phyloP scores from a whole-genome alignment of 2,888 invertebrate genomes.

The Salpingus planirostris region DNA sequence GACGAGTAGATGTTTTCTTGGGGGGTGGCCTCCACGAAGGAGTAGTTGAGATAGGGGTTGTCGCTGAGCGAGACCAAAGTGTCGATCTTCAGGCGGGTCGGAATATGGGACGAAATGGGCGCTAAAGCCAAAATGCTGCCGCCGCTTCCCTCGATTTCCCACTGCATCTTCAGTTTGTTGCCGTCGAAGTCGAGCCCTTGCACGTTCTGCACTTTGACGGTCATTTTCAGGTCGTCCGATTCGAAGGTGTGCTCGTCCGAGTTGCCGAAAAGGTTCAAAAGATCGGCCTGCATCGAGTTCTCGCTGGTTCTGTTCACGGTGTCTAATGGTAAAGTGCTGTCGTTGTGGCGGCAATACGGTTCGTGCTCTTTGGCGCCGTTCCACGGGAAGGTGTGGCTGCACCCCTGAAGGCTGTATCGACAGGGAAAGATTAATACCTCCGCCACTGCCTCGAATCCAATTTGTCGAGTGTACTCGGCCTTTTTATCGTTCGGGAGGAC shows the following conservation, averaged over 20 bases:
- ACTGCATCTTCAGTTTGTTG: slow-evolving; percentile 2
- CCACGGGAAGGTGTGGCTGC: slow-evolving; percentile 21
- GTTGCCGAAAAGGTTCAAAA: too few relatives aligned
- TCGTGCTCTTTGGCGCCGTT: slow-evolving; percentile 26
- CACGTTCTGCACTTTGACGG: not conserved
- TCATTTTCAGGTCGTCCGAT: not conserved
- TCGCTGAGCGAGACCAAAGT: slow-evolving; percentile 14
- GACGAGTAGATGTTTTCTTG: not conserved
- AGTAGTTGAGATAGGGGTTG: slow-evolving; percentile 14
- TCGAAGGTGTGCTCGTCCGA: not conserved
- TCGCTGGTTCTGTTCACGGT: not conserved
- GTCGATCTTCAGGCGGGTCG: slow-evolving; percentile 13
- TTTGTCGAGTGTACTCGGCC: slow-evolving; percentile 22
- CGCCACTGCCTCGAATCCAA: slow-evolving; percentile 25
- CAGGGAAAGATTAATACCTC: slow-evolving; percentile 28
- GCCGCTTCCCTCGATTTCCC: slow-evolving; percentile 16
- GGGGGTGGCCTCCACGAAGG: not conserved
- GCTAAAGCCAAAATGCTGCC: slow-evolving; percentile 7
- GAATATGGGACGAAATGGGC: slow-evolving; percentile 2
- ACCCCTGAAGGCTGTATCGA: slow-evolving; percentile 24
- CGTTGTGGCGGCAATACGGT: slow-evolving; percentile 21
- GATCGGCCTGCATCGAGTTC: too few relatives aligned
- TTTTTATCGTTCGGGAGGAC: slow-evolving; percentile 25
- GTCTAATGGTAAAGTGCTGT: slow-evolving; percentile 13
- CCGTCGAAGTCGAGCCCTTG: slow-evolving; percentile 2